phyloP scores from a whole-genome alignment of 2,113 vertebrate genomes.

The Notothenia rossii region DNA sequence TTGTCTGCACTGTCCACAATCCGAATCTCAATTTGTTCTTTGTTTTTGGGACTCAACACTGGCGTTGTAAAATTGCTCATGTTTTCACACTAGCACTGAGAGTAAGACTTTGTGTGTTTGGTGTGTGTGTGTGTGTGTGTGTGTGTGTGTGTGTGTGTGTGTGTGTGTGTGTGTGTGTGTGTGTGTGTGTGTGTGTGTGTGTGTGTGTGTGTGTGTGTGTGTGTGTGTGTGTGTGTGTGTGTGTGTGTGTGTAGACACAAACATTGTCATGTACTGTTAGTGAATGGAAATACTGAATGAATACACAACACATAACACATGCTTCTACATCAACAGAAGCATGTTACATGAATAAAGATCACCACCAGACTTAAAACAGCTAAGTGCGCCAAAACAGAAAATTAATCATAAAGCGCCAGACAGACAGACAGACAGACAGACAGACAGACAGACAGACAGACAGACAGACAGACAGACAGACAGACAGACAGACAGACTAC shows the following conservation, averaged over 20 bases:
- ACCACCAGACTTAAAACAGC: background rate
- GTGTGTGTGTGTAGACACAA: conserved; percentile 30
- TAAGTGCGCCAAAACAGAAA: background rate
- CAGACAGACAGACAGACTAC: too few relatives aligned
- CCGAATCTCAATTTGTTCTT: conserved; percentile 16
- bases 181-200: conserved; percentile 15
- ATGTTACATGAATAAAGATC: background rate
- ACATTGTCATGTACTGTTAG: conserved; percentile 5
- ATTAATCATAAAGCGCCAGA: background rate
- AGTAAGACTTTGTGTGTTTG: too few relatives aligned
- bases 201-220: conserved; percentile 15
- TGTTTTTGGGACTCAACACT: conserved; percentile 57
- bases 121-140: background rate
- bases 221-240: too few relatives aligned
- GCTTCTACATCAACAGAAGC: background rate
- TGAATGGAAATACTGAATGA: conserved; percentile 13
- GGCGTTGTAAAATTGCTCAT: conserved; percentile 61
- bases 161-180: conserved; percentile 34
- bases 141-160: background rate
- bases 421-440: too few relatives aligned
- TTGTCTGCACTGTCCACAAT: conserved; percentile 7
- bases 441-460: too few relatives aligned
- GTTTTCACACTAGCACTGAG: conserved; percentile 46
- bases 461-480: too few relatives aligned
- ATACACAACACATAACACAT: background rate